Evolutionary conservation across 2,888 invertebrate genomes (phyloP), one percentile per base, ranked within the genome.

Genomic region (Rhagonycha lutea): DNA sequence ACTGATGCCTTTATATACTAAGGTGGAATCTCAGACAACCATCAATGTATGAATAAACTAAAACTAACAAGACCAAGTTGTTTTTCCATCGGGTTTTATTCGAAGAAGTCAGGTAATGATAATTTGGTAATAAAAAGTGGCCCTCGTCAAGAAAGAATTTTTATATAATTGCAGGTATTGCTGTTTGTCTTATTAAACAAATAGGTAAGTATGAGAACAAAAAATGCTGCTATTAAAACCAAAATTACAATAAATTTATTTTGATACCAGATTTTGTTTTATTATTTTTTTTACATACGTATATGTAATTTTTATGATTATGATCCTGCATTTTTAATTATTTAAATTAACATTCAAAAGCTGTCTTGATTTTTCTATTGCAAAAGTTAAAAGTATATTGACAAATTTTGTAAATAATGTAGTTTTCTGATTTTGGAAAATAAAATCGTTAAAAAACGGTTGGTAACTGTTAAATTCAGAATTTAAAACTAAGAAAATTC

Each of bases 51-150:
- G 18, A 47, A 72, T 67, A 18, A 72, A 72, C 26, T 72, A 72
- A 24, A 24, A 72, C n/a, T 26, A 72, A 72, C 72, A 72, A 67
- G 47, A 72, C 29, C 14, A 24, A 70, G 70, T 70, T 65, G 62
- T 70, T 24, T 63, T 70, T 12, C 32, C 32, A 63, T 70, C 32
- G 23, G 18, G 61, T 62, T 63, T 72, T 60, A 47, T 72, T 67
- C 61, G 67, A 61, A 72, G 72, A 67, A 72, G 26, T 26, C 61
- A 67, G 18, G 23, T 63, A 24, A 72, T n/a, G 47, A 68, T 26
- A 72, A 72, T 72, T 72, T 62, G 72, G 61, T 28, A 18, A 62
- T 24, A 65, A 65, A 65, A 65, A 65, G 24, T 65, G 63, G 18
- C 26, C 63, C 63, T 65, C 63, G n/a, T 65, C 63, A 65, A 26